Percentiles rank a stretch among this genome's conserved stretches.
phyloP scores from a whole-genome alignment of 2,797 vertebrate species.

The Tragopan temminckii region DNA sequence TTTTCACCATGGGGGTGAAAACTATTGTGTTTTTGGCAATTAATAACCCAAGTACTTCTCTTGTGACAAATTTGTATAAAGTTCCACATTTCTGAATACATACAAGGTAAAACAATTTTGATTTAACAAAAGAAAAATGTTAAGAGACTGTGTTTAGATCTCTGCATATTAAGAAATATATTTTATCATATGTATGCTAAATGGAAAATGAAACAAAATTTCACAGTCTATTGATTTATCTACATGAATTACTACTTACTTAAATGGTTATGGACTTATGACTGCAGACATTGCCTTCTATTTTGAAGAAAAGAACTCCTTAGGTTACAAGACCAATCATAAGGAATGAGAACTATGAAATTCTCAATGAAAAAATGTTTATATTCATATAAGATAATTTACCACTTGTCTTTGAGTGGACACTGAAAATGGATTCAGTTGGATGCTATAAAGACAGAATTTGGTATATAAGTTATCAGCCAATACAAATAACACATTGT shows the following conservation, averaged over 20 bases:
- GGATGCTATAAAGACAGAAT: not conserved
- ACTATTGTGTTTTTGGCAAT: not conserved
- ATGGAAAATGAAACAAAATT: not conserved
- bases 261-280: not conserved
- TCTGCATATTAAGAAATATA: not conserved
- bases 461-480: not conserved
- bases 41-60: not conserved
- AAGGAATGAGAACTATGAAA: not conserved
- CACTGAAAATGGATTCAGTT: not conserved
- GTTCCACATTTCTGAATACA: not conserved
- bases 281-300: not conserved
- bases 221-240: not conserved
- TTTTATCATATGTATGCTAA: not conserved
- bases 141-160: not conserved
- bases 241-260: not conserved
- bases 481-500: not conserved
- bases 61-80: not conserved
- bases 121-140: not conserved
- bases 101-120: not conserved
- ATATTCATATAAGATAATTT: not conserved
- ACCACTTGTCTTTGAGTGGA: not conserved
- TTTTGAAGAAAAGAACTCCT: not conserved
- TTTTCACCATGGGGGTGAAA: not conserved
- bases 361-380: not conserved
- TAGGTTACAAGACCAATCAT: not conserved